A percentile compares a stretch with the other conserved stretches of the same genome.
These are phyloP conservation scores for Smittia aterrima DNA, from an alignment of 2,888 invertebrate species.

Conservation along the genomic window DNA sequence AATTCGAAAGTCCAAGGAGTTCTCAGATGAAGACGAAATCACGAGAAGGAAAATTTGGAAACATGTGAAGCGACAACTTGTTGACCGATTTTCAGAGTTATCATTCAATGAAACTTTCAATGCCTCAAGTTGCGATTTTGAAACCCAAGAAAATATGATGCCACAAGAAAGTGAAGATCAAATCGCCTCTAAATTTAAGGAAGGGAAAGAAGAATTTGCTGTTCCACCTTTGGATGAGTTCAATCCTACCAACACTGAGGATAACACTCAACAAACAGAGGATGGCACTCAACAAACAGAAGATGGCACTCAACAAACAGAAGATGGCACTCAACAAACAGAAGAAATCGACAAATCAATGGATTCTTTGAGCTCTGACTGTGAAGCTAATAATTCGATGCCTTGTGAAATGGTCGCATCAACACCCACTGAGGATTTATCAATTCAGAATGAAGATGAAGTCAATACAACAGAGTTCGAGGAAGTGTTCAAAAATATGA, in stretches of 20 bases:
- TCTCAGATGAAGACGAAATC: neutral
- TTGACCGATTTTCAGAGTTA: conserved; percentile 25
- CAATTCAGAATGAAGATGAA: too few relatives aligned
- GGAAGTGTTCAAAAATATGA: neutral
- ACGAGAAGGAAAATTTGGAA: neutral
- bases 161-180: neutral
- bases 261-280: too few relatives aligned
- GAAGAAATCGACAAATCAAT: too few relatives aligned
- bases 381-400: too few relatives aligned
- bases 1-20: neutral
- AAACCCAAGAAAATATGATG: neutral
- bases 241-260: too few relatives aligned
- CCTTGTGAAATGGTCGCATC: too few relatives aligned
- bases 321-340: too few relatives aligned
- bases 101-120: conserved; percentile 29
- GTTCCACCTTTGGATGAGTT: too few relatives aligned
- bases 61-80: neutral
- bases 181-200: neutral
- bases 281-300: too few relatives aligned
- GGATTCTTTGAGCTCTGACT: too few relatives aligned
- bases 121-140: neutral
- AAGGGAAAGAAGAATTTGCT: conserved; percentile 2
- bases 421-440: too few relatives aligned
- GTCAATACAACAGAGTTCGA: neutral
- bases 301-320: too few relatives aligned